phyloP scores from a whole-genome alignment of 2,888 invertebrate species.

The Cerceris rybyensis region DNA sequence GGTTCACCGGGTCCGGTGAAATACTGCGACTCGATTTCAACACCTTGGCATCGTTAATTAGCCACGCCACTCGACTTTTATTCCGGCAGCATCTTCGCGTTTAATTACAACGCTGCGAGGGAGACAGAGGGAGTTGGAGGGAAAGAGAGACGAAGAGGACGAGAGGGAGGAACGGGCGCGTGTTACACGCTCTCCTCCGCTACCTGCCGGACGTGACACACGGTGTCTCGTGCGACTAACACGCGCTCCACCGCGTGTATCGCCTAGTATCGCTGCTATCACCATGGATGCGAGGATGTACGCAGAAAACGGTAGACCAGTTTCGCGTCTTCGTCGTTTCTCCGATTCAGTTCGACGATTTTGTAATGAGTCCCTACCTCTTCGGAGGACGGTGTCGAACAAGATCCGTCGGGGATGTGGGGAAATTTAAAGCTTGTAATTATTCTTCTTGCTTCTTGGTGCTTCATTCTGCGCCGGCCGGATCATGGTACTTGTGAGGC shows the following conservation, averaged over 20 bases:
- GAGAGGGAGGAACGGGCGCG: conserved; percentile 30
- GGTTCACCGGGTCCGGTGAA: conserved; percentile 66
- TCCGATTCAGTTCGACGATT: conserved; percentile 46
- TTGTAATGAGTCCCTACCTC: conserved; percentile 55
- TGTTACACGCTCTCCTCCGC: conserved; percentile 45
- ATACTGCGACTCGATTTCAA: conserved; percentile 79
- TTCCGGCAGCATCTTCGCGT: conserved; percentile 60
- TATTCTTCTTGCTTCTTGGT: background rate
- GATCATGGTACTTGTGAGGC: too few relatives aligned
- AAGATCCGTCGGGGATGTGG: background rate
- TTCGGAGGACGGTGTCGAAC: background rate
- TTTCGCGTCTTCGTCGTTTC: conserved; percentile 25
- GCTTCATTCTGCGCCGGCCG: background rate
- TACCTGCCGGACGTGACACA: conserved; percentile 68
- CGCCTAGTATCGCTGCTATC: conserved; percentile 56
- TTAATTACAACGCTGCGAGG: conserved; percentile 59
- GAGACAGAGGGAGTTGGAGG: conserved; percentile 6
- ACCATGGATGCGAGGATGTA: conserved; percentile 25
- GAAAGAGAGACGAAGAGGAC: conserved; percentile 23
- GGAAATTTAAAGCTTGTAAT: conserved; percentile 13
- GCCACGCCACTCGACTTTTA: conserved; percentile 66
- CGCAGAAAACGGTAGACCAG: conserved; percentile 27
- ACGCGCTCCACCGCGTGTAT: conserved; percentile 51
- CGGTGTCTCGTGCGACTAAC: conserved; percentile 56
- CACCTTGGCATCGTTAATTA: conserved; percentile 78